These are phyloP conservation scores for Archivesica marissinica DNA, from an alignment of 1,140 invertebrate genomes.

Conservation along the genomic window DNA sequence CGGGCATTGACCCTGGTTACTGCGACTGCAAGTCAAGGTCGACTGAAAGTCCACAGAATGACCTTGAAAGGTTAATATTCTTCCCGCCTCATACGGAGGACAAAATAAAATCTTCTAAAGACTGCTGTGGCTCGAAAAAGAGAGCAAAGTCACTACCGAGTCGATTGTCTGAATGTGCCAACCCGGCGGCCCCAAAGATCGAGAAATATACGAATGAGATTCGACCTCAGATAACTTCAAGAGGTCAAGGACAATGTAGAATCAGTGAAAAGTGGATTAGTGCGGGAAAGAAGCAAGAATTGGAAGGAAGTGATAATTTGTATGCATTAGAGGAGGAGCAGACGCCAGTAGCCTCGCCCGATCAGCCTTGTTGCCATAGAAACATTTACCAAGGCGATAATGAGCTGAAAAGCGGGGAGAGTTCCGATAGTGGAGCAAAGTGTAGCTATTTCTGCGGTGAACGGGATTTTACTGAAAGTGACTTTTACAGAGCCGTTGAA, in stretches of 20 bases:
- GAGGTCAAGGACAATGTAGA: slow-evolving; percentile 55
- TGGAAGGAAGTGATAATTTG: slow-evolving; percentile 65
- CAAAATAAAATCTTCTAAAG: slow-evolving; percentile 47
- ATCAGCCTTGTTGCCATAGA: slow-evolving; percentile 60
- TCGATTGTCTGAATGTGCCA: slow-evolving; percentile 45
- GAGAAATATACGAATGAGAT: slow-evolving; percentile 72
- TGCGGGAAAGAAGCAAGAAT: slow-evolving; percentile 34
- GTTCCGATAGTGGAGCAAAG: slow-evolving; percentile 32
- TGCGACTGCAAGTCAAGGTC: slow-evolving; percentile 68
- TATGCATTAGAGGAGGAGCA: slow-evolving; percentile 75
- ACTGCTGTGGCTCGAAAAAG: slow-evolving; percentile 35
- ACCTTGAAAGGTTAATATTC: slow-evolving; percentile 79
- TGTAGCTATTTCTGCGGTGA: slow-evolving; percentile 21
- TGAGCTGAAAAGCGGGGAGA: slow-evolving; percentile 6
- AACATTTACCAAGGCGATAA: slow-evolving; percentile 58
- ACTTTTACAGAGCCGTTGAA: slow-evolving; percentile 50
- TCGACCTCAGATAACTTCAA: slow-evolving; percentile 55
- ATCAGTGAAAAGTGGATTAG: slow-evolving; percentile 52
- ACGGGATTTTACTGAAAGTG: slow-evolving; percentile 53
- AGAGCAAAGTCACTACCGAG: slow-evolving; percentile 32
- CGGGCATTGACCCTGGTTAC: slow-evolving; percentile 77
- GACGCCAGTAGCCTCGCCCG: slow-evolving; percentile 71
- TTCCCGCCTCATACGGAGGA: slow-evolving; percentile 78
- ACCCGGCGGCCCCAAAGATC: slow-evolving; percentile 39
- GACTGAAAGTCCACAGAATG: slow-evolving; percentile 68